phyloP scores from a whole-genome alignment of 2,797 vertebrate species.

The Dipus sagitta region DNA sequence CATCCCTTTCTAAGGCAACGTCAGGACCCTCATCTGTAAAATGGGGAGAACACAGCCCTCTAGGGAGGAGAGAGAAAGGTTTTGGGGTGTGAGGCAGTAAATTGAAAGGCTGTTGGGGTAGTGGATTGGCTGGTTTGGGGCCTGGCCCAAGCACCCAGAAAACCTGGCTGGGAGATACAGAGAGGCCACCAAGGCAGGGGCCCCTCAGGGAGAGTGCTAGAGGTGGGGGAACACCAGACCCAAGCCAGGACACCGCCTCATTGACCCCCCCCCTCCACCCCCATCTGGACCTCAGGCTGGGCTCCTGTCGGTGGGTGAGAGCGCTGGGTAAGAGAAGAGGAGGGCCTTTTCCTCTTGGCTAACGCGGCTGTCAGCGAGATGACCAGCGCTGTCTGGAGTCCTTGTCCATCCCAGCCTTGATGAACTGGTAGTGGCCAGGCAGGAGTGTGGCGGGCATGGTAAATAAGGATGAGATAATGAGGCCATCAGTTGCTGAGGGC shows the following conservation, averaged over 20 bases:
- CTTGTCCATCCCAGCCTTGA: background rate
- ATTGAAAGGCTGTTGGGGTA: background rate
- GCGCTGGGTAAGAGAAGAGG: background rate
- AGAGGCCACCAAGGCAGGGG: background rate
- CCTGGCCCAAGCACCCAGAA: background rate
- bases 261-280: background rate
- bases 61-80: background rate
- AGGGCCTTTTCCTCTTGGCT: background rate
- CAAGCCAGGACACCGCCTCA: background rate
- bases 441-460: background rate
- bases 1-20: background rate
- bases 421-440: background rate
- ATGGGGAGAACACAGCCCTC: background rate
- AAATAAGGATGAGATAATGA: constrained; percentile 14
- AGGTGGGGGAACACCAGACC: no score
- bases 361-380: background rate
- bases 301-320: background rate
- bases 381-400: background rate
- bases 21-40: background rate
- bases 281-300: background rate
- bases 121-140: background rate
- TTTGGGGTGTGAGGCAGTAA: background rate
- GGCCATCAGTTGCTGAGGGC: constrained; percentile 33
- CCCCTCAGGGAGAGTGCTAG: background rate
- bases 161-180: background rate